Evolutionary conservation across 2,113 vertebrate genomes (phyloP).

Genomic region (Rousettus leschenaultii): DNA sequence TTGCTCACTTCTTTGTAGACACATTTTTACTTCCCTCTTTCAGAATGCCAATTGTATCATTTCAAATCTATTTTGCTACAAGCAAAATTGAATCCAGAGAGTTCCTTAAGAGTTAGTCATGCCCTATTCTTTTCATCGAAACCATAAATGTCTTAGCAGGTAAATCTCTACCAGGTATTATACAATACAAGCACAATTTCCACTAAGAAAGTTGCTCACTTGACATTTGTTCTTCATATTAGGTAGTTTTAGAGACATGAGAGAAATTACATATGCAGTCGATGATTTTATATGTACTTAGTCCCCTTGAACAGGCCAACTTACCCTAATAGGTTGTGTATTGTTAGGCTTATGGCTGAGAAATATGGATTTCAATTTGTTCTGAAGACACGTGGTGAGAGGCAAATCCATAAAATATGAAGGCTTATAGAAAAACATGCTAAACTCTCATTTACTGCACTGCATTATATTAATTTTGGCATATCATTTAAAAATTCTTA

Average conservation of each 20-base stretch:
- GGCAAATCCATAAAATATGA: neutral
- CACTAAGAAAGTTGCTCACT: neutral
- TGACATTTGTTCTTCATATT: neutral
- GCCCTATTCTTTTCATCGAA: neutral
- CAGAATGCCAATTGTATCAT: neutral
- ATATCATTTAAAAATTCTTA: neutral
- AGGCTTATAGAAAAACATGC: neutral
- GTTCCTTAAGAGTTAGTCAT: neutral
- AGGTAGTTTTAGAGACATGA: neutral
- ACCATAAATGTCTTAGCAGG: neutral
- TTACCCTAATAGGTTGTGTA: neutral
- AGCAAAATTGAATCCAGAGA: neutral
- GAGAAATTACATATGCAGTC: neutral
- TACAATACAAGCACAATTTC: neutral
- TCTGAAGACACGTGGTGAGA: neutral
- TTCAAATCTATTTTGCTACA: neutral
- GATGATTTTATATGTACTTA: neutral
- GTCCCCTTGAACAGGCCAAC: neutral
- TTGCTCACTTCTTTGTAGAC: neutral
- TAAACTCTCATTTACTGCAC: neutral
- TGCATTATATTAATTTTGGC: neutral
- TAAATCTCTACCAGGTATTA: neutral
- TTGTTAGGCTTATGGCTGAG: neutral
- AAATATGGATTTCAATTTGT: neutral
- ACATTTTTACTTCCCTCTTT: neutral